phyloP scores from a whole-genome alignment of 1,140 invertebrate genomes.

The Ostrea denselamellosa region DNA sequence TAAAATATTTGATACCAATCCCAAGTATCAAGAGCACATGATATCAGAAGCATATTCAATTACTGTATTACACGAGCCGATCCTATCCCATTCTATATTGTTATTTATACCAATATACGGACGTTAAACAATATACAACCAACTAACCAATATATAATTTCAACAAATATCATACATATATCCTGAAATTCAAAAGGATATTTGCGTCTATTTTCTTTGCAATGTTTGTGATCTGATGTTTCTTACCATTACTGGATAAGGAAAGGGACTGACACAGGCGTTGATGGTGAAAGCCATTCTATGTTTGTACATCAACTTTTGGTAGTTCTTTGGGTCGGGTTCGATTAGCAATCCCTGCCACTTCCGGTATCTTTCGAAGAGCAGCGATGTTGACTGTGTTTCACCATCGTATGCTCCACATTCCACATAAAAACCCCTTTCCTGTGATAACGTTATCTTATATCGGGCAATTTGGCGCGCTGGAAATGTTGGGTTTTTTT shows the following conservation, averaged over 20 bases:
- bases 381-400: slow-evolving; percentile 84
- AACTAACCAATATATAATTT: too few relatives aligned
- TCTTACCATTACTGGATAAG: slow-evolving; percentile 53
- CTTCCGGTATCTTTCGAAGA: slow-evolving; percentile 85
- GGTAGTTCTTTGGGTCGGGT: slow-evolving; percentile 84
- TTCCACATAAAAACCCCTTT: slow-evolving; percentile 82
- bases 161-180: too few relatives aligned
- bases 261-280: slow-evolving; percentile 56
- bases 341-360: slow-evolving; percentile 89
- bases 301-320: slow-evolving; percentile 68
- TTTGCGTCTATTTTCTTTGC: too few relatives aligned
- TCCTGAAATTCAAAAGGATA: too few relatives aligned
- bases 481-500: not conserved
- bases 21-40: too few relatives aligned
- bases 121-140: too few relatives aligned
- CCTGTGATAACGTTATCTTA: slow-evolving; percentile 34
- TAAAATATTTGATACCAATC: too few relatives aligned
- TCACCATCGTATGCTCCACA: slow-evolving; percentile 83
- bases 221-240: not conserved
- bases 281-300: slow-evolving; percentile 63
- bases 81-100: too few relatives aligned
- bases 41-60: too few relatives aligned
- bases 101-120: too few relatives aligned
- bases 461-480: not conserved
- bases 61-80: too few relatives aligned